phyloP scores from a whole-genome alignment of 1,140 invertebrate genomes.

The Penaeus japonicus region DNA sequence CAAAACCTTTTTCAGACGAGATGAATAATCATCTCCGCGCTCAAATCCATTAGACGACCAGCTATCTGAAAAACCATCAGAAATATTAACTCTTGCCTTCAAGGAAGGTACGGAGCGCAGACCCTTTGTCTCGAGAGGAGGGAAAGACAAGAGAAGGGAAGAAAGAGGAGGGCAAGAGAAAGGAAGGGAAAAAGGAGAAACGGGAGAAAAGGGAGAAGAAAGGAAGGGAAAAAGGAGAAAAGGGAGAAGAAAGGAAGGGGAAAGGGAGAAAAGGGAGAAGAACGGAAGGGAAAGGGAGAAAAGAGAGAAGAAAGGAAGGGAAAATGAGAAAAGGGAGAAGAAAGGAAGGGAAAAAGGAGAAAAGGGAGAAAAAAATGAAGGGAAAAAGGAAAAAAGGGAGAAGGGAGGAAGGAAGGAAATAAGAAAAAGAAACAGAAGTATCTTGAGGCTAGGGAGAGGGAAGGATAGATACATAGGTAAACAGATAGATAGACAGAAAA shows the following conservation, averaged over 20 bases:
- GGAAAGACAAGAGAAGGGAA: not conserved
- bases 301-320: not conserved
- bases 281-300: not conserved
- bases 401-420: not conserved
- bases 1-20: too few species aligned
- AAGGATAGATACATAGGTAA: too few species aligned
- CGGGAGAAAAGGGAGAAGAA: not conserved
- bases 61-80: too few species aligned
- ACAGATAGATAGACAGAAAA: too few species aligned
- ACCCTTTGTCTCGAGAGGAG: not conserved
- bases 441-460: too few species aligned
- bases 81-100: too few species aligned
- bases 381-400: too few species aligned
- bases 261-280: not conserved
- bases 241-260: not conserved
- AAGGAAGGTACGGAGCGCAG: too few species aligned
- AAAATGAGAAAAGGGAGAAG: conserved; percentile 20
- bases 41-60: too few species aligned
- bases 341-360: conserved; percentile 11
- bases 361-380: not conserved
- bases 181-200: not conserved
- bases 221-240: not conserved
- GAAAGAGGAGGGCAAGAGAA: not conserved
- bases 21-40: too few species aligned
- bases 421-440: not conserved